These are phyloP conservation scores for Lepidocyrtoides sp. DNA, from an alignment of 2,888 invertebrate genomes.

Conservation along the genomic window DNA sequence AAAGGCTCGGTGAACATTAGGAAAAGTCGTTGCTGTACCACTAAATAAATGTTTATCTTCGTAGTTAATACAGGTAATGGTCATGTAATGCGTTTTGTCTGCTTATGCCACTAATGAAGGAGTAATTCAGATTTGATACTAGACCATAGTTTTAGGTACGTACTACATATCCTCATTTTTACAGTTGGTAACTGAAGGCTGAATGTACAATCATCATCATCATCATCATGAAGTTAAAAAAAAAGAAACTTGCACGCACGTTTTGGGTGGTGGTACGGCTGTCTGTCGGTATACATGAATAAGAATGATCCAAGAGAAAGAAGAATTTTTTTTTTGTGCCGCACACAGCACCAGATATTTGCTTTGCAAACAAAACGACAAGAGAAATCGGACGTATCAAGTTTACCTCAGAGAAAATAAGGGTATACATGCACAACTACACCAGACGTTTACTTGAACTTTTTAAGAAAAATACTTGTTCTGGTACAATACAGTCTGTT, in stretches of 20 bases:
- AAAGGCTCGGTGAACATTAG: constrained; percentile 7
- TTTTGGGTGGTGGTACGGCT: background rate
- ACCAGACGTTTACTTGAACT: background rate
- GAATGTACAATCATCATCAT: too few relatives aligned
- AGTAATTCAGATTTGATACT: constrained; percentile 42
- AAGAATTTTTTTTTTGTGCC: background rate
- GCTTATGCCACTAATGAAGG: constrained; percentile 41
- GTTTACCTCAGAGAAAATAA: background rate
- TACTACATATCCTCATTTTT: too few relatives aligned
- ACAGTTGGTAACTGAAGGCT: too few relatives aligned
- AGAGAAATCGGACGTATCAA: background rate
- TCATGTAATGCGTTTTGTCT: constrained; percentile 43
- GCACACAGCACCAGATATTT: background rate
- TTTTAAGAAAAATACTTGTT: background rate
- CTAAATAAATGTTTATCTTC: constrained; percentile 52
- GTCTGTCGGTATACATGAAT: background rate
- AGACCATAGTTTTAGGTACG: background rate
- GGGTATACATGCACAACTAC: background rate
- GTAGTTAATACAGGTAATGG: constrained; percentile 60
- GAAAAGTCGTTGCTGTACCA: constrained; percentile 48
- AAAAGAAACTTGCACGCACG: background rate
- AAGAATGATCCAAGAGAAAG: background rate
- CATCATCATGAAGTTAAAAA: too few relatives aligned
- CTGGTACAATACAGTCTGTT: background rate
- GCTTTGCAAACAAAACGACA: background rate